A percentile compares a stretch with the other conserved stretches of the same genome.
Conservation (phyloP, 2,113 vertebrate genomes). For the Tragulus kanchil region DNA sequence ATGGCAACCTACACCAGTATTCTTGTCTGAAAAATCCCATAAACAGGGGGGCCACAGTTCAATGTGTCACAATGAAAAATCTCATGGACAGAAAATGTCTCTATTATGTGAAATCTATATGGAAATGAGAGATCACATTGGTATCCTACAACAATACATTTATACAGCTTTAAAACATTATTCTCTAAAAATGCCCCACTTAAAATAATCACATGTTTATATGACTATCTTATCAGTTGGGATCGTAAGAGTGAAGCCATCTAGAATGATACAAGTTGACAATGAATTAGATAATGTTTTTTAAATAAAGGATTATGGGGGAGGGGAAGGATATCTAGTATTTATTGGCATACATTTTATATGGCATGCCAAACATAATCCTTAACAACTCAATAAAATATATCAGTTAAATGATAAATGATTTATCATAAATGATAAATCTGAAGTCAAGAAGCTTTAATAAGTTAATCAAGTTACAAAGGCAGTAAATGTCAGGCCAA, state of each 20-base stretch:
- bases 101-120: background rate
- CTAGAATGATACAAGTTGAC: background rate
- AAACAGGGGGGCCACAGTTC: background rate
- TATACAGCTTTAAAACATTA: constrained; percentile 2
- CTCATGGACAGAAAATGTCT: background rate
- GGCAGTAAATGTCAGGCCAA: background rate
- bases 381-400: background rate
- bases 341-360: background rate
- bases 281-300: background rate
- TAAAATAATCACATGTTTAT: background rate
- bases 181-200: constrained; percentile 9
- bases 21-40: background rate
- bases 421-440: constrained; percentile 27
- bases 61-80: background rate
- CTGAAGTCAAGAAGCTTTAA: background rate
- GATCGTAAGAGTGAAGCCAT: background rate
- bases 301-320: background rate
- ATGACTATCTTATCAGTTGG: background rate
- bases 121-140: background rate
- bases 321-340: background rate
- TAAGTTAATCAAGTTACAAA: background rate
- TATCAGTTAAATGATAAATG: background rate
- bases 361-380: background rate
- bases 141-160: background rate
- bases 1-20: background rate